Base-by-base conservation (phyloP, 2,888 invertebrate species). In the Apomyelois bistriatella region DNA sequence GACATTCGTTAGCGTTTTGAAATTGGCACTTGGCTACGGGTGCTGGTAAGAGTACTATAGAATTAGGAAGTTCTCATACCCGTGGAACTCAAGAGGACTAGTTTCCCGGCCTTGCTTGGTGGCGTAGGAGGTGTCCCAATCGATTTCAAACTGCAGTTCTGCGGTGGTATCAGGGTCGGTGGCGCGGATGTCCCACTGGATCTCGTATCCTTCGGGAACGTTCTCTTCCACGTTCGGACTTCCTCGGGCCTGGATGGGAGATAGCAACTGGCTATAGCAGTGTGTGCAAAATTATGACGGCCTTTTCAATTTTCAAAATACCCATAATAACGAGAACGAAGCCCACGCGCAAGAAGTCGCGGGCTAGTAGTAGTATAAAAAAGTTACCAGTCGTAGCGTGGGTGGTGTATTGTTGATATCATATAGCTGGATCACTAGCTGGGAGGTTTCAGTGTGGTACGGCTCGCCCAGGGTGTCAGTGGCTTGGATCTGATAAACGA, bases 361-460 rank as follows among this genome's bases (percentile, higher is more conserved):
- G n/a, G n/a, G n/a, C n/a, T n/a, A n/a, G n/a, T n/a, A 48, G 15
- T 32, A 15, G 13, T 13, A 8, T 12, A 50, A 46, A 8, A 32
- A 4, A 32, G 5, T 84, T 79, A 94, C 94, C 87, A 93, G 75
- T 55, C 84, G 76, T 10, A 95, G 89, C 38, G 85, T 89, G 0
- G 96, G 96, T 0, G 93, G 91, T 53, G 94, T 94, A 72, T 96
- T 95, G 76, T 96, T 95, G 41, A 95, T 91, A 76, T 96, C 95
- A 5, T 80, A 64, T 0, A 96, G 85, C 51, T 90, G 85, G 35
- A 96, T 92, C 17, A 87, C 89, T 8, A 94, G 69, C 60, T 93
- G 92, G 0, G 92, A 81, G 8, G 90, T 91, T 0, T 86, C 79
- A 0, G 79, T 85, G 70, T 93, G 89, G 58, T 68, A 73, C 0